Conservation (phyloP, 2,888 invertebrate genomes). For the Luffia ferchaultella region DNA sequence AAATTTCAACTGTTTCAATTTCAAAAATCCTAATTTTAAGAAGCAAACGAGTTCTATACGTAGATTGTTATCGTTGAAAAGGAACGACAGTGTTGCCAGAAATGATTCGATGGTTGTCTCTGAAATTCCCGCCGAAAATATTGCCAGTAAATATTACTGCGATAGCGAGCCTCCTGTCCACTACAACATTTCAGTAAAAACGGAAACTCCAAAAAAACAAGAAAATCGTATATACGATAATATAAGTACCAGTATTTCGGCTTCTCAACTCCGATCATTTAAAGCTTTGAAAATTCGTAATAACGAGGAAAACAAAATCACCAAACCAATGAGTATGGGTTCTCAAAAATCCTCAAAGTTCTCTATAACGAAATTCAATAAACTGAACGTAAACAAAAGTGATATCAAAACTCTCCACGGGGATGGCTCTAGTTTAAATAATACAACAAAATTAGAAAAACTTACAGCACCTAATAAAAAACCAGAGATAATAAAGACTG, state of each 20-base stretch:
- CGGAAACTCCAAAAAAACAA: conserved; percentile 1
- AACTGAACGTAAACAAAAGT: neutral
- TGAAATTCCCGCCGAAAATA: no score
- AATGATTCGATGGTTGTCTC: neutral
- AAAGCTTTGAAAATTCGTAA: neutral
- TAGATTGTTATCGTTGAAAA: neutral
- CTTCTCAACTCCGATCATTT: neutral
- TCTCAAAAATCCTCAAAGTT: neutral
- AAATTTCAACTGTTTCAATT: neutral
- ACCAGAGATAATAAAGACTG: conserved; percentile 66
- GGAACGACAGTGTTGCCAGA: neutral
- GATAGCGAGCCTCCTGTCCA: neutral
- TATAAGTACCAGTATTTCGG: conserved; percentile 3
- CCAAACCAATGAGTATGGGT: neutral
- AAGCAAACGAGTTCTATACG: neutral
- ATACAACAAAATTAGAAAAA: neutral
- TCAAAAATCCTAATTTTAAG: neutral
- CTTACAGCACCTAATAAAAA: conserved; percentile 5
- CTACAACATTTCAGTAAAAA: neutral
- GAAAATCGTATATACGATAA: conserved; percentile 11
- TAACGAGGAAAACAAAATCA: neutral
- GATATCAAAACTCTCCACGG: neutral
- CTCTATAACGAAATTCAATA: neutral
- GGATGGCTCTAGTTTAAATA: neutral
- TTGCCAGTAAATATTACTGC: no score